Evolutionary conservation across 2,888 invertebrate species (phyloP), one percentile per base, ranked within the genome.

Genomic region (Hipparchia semele): DNA sequence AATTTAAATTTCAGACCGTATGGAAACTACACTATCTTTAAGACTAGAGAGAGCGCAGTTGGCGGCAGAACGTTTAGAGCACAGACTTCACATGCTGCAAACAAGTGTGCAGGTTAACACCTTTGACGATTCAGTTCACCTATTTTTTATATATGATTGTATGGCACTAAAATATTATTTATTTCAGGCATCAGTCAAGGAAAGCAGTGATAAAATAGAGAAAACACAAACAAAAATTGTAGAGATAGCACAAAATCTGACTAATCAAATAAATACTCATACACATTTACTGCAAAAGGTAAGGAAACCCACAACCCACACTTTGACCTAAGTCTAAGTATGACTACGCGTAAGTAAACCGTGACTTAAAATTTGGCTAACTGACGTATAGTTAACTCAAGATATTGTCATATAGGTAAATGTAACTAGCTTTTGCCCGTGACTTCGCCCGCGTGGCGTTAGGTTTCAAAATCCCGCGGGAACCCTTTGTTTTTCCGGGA

Each of bases 21-120:
- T 93, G 75, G 93, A 93, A 83, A 92, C 90, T 69, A 89, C 93
- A 73, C 80, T 94, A 76, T 89, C 91, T 77, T 82, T 93, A 80
- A 89, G 89, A 86, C 85, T 94, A 80, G 90, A 94, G 83, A 87
- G 94, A 84, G 87, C 89, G 78, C 88, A 94, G 87, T 84, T 94
- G 83, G 92, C 94, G 79, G 94, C 92, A 64, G 93, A 94, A 78
- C 86, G 90, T 77, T 83, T 94, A 76, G 94, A 92, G 79, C 92
- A 94, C 78, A 85, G 92, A 76, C 82, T 94, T 77, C 91, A 92
- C 76, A 92, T 92, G 91, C 84, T 93, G 69, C 92, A 94, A 81
- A 88, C 88, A 53, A 91, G 85, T 81, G 87, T 93, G 68, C 91
- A 92, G 85, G 94, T 92, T 70, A 74, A 84, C 12, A 58, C 10